phyloP scores from a whole-genome alignment of 2,888 invertebrate genomes.

The Xylota segnis region DNA sequence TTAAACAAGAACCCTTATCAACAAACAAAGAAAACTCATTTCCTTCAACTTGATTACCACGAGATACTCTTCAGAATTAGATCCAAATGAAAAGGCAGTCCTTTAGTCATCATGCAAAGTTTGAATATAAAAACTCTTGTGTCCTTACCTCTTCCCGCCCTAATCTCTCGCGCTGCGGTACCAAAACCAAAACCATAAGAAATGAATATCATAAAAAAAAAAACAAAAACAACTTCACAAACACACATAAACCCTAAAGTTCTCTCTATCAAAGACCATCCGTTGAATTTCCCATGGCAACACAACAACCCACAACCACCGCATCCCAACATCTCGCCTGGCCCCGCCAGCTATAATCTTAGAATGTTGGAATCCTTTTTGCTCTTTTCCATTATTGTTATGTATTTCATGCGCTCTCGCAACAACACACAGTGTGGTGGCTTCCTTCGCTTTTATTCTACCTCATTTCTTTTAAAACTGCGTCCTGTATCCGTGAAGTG shows the following conservation, averaged over 20 bases:
- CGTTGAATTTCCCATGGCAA: slow-evolving; percentile 47
- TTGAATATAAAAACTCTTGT: slow-evolving; percentile 14
- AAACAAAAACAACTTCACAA: slow-evolving; percentile 15
- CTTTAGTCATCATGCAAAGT: slow-evolving; percentile 5
- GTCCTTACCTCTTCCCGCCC: neutral
- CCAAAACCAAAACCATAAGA: slow-evolving; percentile 1
- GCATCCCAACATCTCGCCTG: slow-evolving; percentile 9
- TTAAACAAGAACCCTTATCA: slow-evolving; percentile 9
- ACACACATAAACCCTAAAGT: slow-evolving; percentile 31
- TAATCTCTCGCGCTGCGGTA: neutral
- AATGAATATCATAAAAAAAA: slow-evolving; percentile 5
- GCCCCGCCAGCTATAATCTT: slow-evolving; percentile 21
- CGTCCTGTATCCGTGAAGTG: slow-evolving; percentile 58
- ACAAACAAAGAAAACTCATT: neutral
- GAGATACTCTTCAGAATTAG: slow-evolving; percentile 25
- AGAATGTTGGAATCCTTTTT: slow-evolving; percentile 24
- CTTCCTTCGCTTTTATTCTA: slow-evolving; percentile 32
- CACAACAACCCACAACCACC: slow-evolving; percentile 21
- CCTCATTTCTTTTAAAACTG: slow-evolving; percentile 48
- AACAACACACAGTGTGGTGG: slow-evolving; percentile 17
- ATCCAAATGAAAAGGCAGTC: slow-evolving; percentile 10
- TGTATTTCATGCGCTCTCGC: slow-evolving; percentile 16
- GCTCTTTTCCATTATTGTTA: slow-evolving; percentile 42
- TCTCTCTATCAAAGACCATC: slow-evolving; percentile 59
- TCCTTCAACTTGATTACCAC: neutral